Evolutionary conservation across 2,113 vertebrate species (phyloP), one percentile per base, ranked within the genome.

Genomic region (Helogale parvula): DNA sequence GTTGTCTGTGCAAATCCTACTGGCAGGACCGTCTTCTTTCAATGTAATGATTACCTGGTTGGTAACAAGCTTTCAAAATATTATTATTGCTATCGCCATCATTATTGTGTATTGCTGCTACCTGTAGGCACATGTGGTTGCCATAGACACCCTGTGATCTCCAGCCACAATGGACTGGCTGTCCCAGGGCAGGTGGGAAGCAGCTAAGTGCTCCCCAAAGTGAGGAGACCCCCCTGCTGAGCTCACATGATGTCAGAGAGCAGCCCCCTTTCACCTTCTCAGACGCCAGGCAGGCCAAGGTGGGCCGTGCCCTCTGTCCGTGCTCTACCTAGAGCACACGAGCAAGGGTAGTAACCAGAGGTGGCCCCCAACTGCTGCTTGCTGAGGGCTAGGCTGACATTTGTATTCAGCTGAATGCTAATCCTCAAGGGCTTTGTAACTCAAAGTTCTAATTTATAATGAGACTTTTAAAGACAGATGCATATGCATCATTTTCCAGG

Each of bases 251-350:
- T 16, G 50, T 27, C 50, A 17, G 25, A 27, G 63, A 54, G 80
- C 66, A 38, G 87, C 38, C n/a, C 25, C 2, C 0, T 0, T 31
- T 54, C 25, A n/a, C 4, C 2, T 3, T 54, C 41, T 68, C 11
- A 1, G n/a, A 47, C n/a, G 57, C 12, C 1, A 90, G 66, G 35
- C 25, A 35, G 35, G 21, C 0, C 0, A 54, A 72, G 25, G 63
- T 29, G 14, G 27, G 27, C 0, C 0, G 14, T 4, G 38, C 0
- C 1, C 57, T 38, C 27, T 0, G 1, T n/a, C 15, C 11, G 7
- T 3, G 4, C 12, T 15, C 17, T 4, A 2, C 50, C 76, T 25
- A 4, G 27, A 80, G 54, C 38, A 69, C 41, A 29, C 4, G 27
- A 80, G 41, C 45, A 83, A 50, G 33, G 0, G 0, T 38, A 21